A percentile compares a stretch with the other conserved stretches of the same genome.
These are phyloP conservation scores for Meloidogyne exigua DNA, from an alignment of 1,140 invertebrate species.

Conservation along the genomic window DNA sequence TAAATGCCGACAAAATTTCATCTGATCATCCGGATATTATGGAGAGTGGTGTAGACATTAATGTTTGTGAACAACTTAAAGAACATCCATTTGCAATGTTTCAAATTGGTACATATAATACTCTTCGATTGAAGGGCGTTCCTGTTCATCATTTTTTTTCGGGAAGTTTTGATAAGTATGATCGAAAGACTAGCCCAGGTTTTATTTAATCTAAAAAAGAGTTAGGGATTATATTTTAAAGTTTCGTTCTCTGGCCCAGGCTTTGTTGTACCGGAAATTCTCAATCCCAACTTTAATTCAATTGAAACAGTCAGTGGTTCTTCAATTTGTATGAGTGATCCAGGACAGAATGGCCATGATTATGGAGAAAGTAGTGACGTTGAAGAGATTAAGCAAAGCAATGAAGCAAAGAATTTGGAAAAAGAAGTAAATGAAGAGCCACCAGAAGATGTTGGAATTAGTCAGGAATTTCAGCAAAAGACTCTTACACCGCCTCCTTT, in stretches of 20 bases:
- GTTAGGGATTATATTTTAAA: neutral
- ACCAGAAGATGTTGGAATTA: neutral
- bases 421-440: neutral
- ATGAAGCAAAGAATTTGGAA: neutral
- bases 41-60: constrained; percentile 12
- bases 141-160: constrained; percentile 1
- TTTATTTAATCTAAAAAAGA: neutral
- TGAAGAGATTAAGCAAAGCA: neutral
- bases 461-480: neutral
- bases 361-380: neutral
- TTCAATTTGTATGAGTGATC: neutral
- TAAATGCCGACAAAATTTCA: constrained; percentile 17
- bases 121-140: neutral
- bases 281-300: neutral
- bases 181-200: neutral
- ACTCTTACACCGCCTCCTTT: neutral
- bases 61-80: constrained; percentile 21
- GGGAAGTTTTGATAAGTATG: constrained; percentile 10
- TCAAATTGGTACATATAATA: constrained; percentile 15
- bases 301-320: neutral
- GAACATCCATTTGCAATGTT: constrained; percentile 34
- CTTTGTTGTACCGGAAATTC: constrained; percentile 16
- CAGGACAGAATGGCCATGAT: constrained; percentile 3
- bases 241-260: constrained; percentile 10
- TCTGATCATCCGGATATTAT: constrained; percentile 12